Evolutionary conservation across 2,888 invertebrate species (phyloP).

Genomic region (Tromatobia lineatoria): DNA sequence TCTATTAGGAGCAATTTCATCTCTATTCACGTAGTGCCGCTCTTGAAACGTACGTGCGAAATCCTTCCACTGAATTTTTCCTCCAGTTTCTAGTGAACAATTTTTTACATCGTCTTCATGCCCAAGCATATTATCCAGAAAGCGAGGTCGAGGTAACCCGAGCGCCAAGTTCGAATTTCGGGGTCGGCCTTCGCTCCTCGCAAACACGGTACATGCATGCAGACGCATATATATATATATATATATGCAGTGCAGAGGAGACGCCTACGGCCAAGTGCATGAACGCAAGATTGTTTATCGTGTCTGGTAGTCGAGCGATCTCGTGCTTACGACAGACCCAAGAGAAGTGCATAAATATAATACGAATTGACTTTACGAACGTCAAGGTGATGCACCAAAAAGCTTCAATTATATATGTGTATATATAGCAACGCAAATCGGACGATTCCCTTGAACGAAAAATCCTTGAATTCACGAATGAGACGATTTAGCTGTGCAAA

Average conservation of each 20-base stretch:
- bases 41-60: background rate
- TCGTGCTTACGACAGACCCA: background rate
- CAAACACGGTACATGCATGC: constrained; percentile 33
- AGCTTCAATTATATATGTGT: constrained; percentile 9
- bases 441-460: background rate
- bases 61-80: background rate
- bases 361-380: constrained; percentile 2
- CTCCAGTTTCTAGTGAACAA: background rate
- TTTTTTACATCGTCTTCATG: constrained; percentile 26
- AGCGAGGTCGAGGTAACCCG: constrained; percentile 52
- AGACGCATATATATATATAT: background rate
- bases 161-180: constrained; percentile 68
- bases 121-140: background rate
- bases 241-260: background rate
- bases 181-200: constrained; percentile 62
- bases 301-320: constrained; percentile 58
- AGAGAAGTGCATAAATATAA: background rate
- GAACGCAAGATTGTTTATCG: constrained; percentile 61
- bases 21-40: background rate
- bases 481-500: background rate
- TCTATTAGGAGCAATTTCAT: too few relatives aligned
- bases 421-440: background rate
- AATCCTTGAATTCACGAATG: constrained; percentile 4
- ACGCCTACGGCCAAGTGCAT: constrained; percentile 61
- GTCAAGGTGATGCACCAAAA: constrained; percentile 9